Conservation (phyloP, 1,140 invertebrate genomes). For the Ruditapes philippinarum region DNA sequence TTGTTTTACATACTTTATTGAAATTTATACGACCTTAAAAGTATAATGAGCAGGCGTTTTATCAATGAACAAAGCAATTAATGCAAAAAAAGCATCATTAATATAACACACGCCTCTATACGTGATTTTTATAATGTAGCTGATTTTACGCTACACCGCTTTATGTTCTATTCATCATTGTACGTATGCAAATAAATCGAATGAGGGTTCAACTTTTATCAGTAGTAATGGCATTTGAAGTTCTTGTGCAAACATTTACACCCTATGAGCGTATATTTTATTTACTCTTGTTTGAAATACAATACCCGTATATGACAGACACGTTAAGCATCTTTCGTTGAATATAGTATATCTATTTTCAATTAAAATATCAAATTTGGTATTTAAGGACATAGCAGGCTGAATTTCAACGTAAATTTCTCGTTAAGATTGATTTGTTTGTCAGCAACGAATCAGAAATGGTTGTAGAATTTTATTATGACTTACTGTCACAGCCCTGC, state of each 20-base stretch:
- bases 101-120: too few relatives aligned
- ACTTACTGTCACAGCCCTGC: conserved; percentile 37
- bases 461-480: conserved; percentile 69
- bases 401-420: background rate
- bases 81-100: too few relatives aligned
- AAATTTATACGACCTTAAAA: too few relatives aligned
- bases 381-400: too few relatives aligned
- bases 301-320: background rate
- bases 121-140: too few relatives aligned
- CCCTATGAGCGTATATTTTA: background rate
- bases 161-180: background rate
- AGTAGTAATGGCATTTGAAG: background rate
- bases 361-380: too few relatives aligned
- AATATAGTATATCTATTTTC: background rate
- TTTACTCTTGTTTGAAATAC: background rate
- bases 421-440: background rate
- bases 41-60: too few relatives aligned
- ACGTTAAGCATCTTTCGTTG: background rate
- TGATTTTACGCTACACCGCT: background rate
- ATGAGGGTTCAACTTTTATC: background rate
- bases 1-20: too few relatives aligned
- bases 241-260: background rate
- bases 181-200: background rate
- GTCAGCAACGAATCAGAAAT: background rate
- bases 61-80: too few relatives aligned